Conservation (phyloP, 2,113 vertebrate species). For the Anhinga anhinga region DNA sequence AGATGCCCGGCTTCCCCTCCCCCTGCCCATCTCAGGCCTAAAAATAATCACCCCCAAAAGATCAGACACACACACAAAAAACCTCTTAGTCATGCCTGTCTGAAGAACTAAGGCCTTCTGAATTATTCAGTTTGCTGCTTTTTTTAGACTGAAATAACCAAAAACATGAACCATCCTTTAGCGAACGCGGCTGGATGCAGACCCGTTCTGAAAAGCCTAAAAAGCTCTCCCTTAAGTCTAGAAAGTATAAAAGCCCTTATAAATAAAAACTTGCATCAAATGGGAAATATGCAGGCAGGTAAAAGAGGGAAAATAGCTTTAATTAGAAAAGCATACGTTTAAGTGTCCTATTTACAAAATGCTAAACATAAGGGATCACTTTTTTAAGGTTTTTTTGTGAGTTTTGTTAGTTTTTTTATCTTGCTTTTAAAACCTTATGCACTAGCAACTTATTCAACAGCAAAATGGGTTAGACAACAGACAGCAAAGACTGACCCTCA, state of each 20-base stretch:
- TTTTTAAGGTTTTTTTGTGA: not conserved
- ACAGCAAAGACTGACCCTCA: not conserved
- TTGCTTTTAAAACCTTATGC: too few relatives aligned
- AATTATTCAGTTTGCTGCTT: constrained; percentile 24
- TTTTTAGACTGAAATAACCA: not conserved
- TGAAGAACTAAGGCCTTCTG: not conserved
- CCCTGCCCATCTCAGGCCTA: not conserved
- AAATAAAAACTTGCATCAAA: not conserved
- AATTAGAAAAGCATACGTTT: not conserved
- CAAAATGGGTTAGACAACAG: not conserved
- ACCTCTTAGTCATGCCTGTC: not conserved
- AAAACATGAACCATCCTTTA: not conserved
- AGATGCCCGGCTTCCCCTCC: not conserved
- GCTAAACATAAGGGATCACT: not conserved
- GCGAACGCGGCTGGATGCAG: not conserved
- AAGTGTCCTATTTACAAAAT: not conserved
- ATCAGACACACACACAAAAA: not conserved
- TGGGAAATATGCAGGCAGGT: not conserved
- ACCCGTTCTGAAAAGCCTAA: not conserved
- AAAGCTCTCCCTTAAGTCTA: not conserved
- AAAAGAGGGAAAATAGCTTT: not conserved
- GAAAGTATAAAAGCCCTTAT: not conserved
- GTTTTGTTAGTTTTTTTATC: fast-evolving
- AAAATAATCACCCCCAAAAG: not conserved
- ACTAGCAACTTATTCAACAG: not conserved